Percentiles rank a stretch among this genome's conserved stretches.
phyloP scores from a whole-genome alignment of 1,140 invertebrate species.

The Drosophila carrolli region DNA sequence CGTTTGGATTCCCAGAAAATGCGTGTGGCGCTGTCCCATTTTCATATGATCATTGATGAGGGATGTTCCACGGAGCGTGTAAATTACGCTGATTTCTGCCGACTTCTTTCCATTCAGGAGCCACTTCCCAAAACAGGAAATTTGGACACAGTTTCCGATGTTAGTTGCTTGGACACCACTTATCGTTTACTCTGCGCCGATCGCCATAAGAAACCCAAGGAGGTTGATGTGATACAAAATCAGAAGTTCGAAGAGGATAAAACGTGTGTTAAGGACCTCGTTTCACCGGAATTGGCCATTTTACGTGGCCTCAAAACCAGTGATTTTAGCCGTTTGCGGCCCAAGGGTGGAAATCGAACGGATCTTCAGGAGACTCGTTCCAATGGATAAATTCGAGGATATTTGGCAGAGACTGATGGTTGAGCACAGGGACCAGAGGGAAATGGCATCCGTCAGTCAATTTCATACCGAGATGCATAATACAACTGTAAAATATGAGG shows the following conservation, averaged over 20 bases:
- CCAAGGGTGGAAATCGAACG: conserved; percentile 39
- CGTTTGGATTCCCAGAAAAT: conserved; percentile 48
- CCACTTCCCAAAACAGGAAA: conserved; percentile 55
- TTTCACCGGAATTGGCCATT: conserved; percentile 42
- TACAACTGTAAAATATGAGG: neutral
- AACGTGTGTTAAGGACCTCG: conserved; percentile 41
- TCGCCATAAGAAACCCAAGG: conserved; percentile 26
- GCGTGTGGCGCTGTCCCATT: conserved; percentile 39
- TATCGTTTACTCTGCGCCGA: conserved; percentile 66
- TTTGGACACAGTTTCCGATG: conserved; percentile 22
- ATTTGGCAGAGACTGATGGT: conserved; percentile 54
- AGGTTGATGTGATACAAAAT: neutral
- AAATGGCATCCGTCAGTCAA: conserved; percentile 42
- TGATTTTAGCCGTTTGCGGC: conserved; percentile 54
- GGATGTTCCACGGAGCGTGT: conserved; percentile 49
- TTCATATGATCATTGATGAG: conserved; percentile 56
- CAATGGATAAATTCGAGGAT: conserved; percentile 32
- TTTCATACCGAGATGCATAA: conserved; percentile 33
- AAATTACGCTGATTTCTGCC: conserved; percentile 54
- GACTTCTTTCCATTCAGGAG: conserved; percentile 47
- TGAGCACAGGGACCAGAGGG: conserved; percentile 19
- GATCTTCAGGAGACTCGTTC: conserved; percentile 53
- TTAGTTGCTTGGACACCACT: conserved; percentile 54
- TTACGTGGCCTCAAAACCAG: conserved; percentile 37
- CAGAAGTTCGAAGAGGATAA: conserved; percentile 14